Conservation (phyloP, 2,888 invertebrate species). For the Tetragnatha montana region DNA sequence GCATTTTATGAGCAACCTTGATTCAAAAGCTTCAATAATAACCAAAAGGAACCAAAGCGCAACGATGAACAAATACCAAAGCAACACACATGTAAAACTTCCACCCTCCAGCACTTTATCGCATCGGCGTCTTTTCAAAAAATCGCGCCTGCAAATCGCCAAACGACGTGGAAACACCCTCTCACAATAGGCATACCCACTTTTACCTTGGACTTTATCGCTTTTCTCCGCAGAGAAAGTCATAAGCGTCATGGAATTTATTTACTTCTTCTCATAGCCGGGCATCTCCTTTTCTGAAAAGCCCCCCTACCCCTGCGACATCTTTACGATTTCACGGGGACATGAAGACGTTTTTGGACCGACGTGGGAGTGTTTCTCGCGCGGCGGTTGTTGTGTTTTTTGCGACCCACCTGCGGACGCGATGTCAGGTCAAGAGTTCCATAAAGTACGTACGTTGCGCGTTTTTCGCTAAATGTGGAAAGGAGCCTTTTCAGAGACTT, state of each 20-base stretch:
- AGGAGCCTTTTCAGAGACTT: conserved; percentile 1
- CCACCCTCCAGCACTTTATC: neutral
- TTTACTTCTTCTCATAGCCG: conserved; percentile 37
- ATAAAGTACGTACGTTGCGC: conserved; percentile 42
- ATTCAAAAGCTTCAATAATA: too few species aligned
- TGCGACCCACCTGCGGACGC: conserved; percentile 17
- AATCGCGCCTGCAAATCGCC: conserved; percentile 3
- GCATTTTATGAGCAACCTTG: too few species aligned
- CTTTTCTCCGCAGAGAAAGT: conserved; percentile 42
- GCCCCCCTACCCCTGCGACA: conserved; percentile 39
- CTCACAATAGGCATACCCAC: conserved; percentile 4
- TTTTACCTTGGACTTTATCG: conserved; percentile 11
- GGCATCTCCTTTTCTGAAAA: conserved; percentile 21
- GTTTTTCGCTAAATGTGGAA: conserved; percentile 6
- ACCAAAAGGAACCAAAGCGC: too few species aligned
- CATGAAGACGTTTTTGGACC: conserved; percentile 37
- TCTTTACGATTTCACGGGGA: conserved; percentile 58
- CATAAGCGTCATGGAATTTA: conserved; percentile 61
- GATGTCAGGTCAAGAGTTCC: conserved; percentile 55
- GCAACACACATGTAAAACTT: neutral
- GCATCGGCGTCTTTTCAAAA: neutral
- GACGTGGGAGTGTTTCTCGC: conserved; percentile 39
- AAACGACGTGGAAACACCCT: conserved; percentile 29
- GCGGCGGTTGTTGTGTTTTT: too few species aligned
- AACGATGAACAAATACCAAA: too few species aligned